These are phyloP conservation scores for Ptychodera flava DNA, from an alignment of 35 echinoderm and acorn worm genomes.

Conservation along the genomic window DNA sequence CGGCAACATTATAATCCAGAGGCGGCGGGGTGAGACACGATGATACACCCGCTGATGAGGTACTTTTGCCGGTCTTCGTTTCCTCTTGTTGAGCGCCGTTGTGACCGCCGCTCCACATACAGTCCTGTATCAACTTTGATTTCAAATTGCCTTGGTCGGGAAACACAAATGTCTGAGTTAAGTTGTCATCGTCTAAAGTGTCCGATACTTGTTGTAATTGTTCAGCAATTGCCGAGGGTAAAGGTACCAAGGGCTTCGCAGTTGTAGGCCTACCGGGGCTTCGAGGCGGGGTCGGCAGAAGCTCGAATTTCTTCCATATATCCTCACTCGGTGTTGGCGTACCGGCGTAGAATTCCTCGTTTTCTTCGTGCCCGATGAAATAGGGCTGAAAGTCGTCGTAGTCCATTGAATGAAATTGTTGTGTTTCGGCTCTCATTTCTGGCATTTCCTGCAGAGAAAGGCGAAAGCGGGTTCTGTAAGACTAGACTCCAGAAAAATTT, in stretches of 20 bases:
- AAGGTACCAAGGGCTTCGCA: background rate
- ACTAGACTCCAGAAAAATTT: background rate
- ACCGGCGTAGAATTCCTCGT: conserved; percentile 20
- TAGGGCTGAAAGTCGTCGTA: conserved; percentile 9
- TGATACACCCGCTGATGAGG: background rate
- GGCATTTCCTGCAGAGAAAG: background rate
- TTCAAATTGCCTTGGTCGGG: conserved; percentile 13
- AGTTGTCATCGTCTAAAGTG: conserved; percentile 23
- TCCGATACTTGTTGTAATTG: conserved; percentile 22
- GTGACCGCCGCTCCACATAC: conserved; percentile 90
- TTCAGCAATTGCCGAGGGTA: background rate
- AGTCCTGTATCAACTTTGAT: conserved; percentile 78
- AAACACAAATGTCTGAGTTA: conserved; percentile 41
- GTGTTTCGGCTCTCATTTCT: background rate
- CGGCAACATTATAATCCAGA: conserved; percentile 22
- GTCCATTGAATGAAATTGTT: background rate
- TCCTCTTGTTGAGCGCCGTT: conserved; percentile 27
- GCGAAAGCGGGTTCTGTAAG: background rate
- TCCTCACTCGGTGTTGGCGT: conserved; percentile 79
- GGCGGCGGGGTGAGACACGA: conserved; percentile 3
- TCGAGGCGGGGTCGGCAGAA: conserved; percentile 85
- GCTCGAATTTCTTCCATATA: conserved; percentile 97
- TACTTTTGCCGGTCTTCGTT: conserved; percentile 25
- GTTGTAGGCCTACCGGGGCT: conserved; percentile 56
- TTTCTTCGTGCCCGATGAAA: background rate